Evolutionary conservation across 2,113 vertebrate genomes (phyloP).

Genomic region (Cheirogaleus medius): DNA sequence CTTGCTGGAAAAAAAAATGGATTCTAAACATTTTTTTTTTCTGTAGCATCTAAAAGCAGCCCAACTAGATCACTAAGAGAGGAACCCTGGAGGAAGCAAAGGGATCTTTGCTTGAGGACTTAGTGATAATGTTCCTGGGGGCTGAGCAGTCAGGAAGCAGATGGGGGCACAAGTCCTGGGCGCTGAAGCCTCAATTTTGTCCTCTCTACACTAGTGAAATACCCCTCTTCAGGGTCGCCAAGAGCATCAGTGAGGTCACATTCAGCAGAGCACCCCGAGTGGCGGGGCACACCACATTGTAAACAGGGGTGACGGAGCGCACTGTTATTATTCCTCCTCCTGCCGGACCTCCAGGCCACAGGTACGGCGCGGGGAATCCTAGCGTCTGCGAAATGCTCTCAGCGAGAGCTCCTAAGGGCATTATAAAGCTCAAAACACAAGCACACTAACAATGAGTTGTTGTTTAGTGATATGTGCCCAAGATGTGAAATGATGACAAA

Average conservation of each 20-base stretch:
- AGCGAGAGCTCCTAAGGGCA: background rate
- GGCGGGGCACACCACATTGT: background rate
- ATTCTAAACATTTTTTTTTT: background rate
- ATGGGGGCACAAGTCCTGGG: background rate
- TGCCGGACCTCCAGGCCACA: background rate
- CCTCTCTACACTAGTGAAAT: background rate
- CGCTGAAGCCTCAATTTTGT: background rate
- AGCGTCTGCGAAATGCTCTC: background rate
- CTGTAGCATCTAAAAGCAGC: background rate
- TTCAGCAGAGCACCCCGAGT: background rate
- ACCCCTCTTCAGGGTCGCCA: background rate
- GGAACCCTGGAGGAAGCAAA: background rate
- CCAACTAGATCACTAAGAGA: background rate
- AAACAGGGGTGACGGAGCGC: accelerated
- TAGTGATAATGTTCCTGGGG: background rate
- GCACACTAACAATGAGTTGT: accelerated
- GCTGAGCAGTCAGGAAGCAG: background rate
- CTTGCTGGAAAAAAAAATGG: background rate
- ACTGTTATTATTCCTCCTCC: background rate
- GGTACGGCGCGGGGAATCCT: accelerated
- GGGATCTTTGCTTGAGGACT: background rate
- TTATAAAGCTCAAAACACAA: background rate
- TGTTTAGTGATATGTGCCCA: accelerated
- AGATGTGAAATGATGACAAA: background rate
- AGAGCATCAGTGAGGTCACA: background rate